Conservation (phyloP, 2,888 invertebrate genomes). For the Caenorhabditis japonica region DNA sequence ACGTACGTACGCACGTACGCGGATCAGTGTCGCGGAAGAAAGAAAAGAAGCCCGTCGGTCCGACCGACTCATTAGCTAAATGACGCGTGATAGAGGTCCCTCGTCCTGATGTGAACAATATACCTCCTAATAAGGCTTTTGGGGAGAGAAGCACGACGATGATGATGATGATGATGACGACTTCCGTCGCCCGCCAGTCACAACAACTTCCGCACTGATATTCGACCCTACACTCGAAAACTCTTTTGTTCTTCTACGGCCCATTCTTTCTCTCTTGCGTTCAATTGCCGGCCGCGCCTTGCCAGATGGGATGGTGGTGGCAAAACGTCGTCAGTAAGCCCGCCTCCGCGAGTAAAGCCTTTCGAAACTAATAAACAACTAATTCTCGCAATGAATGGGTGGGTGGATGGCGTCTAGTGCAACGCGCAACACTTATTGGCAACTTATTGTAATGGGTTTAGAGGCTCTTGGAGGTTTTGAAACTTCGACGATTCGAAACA, state of each 20-base stretch:
- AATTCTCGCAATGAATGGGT: conserved; percentile 18
- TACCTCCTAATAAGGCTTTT: conserved; percentile 10
- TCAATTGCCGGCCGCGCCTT: conserved; percentile 28
- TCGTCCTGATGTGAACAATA: conserved; percentile 11
- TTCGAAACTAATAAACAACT: conserved; percentile 45
- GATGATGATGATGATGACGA: too few species aligned
- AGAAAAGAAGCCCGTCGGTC: conserved; percentile 1
- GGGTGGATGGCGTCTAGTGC: too few species aligned
- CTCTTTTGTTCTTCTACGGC: conserved; percentile 14
- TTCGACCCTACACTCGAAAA: conserved; percentile 34
- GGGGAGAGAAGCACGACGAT: too few species aligned
- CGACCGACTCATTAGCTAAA: conserved; percentile 37
- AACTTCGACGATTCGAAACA: too few species aligned
- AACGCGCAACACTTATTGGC: too few species aligned
- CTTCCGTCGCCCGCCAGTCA: conserved; percentile 18
- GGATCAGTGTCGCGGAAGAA: conserved; percentile 16
- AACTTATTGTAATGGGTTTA: too few species aligned
- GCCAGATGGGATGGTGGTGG: conserved; percentile 29
- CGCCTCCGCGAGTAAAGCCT: conserved; percentile 2
- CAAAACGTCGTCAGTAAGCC: conserved; percentile 22
- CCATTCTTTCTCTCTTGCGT: neutral
- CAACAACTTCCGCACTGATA: conserved; percentile 48
- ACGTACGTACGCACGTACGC: too few species aligned
- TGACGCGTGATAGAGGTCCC: conserved; percentile 37
- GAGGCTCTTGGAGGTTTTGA: too few species aligned